Evolutionary conservation across 2,797 vertebrate species (phyloP).

Genomic region (Atherinosoma microstoma): DNA sequence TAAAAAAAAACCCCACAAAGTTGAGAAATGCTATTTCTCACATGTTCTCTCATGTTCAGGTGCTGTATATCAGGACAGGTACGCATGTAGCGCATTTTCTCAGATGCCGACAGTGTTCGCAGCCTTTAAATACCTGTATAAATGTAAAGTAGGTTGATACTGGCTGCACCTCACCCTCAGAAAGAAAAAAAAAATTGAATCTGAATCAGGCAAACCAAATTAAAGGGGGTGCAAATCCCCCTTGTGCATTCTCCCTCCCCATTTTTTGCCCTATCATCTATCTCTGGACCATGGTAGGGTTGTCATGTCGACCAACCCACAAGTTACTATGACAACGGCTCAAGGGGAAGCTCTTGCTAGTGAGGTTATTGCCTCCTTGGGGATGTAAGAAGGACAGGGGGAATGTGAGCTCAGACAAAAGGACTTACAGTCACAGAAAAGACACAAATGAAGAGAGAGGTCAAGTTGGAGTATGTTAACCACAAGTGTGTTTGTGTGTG

Average conservation of each 20-base stretch:
- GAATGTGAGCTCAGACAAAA: slow-evolving; percentile 74
- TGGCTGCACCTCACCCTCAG: slow-evolving; percentile 35
- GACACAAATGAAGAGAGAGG: slow-evolving; percentile 66
- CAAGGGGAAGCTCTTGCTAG: slow-evolving; percentile 81
- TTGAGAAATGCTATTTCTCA: background rate
- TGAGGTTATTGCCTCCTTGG: slow-evolving; percentile 83
- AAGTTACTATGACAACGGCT: slow-evolving; percentile 86
- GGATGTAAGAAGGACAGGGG: slow-evolving; percentile 75
- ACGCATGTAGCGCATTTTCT: slow-evolving; percentile 3
- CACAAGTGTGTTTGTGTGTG: slow-evolving; percentile 38
- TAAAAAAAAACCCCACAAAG: background rate
- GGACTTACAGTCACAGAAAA: slow-evolving; percentile 66
- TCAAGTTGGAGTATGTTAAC: slow-evolving; percentile 62
- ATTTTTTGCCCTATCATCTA: slow-evolving; percentile 79
- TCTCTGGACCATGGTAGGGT: slow-evolving; percentile 82
- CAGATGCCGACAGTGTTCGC: slow-evolving; percentile 8
- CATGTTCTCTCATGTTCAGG: background rate
- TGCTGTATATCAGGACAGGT: background rate
- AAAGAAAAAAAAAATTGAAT: slow-evolving; percentile 57
- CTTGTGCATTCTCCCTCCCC: slow-evolving; percentile 61
- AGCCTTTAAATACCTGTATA: slow-evolving; percentile 60
- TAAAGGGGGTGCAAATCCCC: slow-evolving; percentile 75
- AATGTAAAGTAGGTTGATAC: slow-evolving; percentile 60
- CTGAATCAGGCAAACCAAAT: slow-evolving; percentile 76
- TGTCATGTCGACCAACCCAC: slow-evolving; percentile 85